Percentiles rank a stretch among this genome's conserved stretches.
These are phyloP conservation scores for Papilio machaon DNA, from an alignment of 1,140 invertebrate genomes.

Conservation along the genomic window DNA sequence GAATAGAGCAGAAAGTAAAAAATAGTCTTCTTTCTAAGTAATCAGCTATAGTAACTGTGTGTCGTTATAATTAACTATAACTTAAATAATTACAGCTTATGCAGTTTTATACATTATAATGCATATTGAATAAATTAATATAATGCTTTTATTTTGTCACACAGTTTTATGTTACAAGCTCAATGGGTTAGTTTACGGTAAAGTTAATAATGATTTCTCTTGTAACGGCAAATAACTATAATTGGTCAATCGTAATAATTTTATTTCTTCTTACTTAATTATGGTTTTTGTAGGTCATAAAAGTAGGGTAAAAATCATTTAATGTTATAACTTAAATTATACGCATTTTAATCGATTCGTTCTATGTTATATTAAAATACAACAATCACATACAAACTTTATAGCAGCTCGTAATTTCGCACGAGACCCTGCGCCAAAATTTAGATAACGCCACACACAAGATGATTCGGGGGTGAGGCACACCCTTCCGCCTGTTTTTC, in stretches of 20 bases:
- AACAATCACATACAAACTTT: neutral
- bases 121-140: neutral
- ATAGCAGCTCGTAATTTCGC: neutral
- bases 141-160: slow-evolving; percentile 1
- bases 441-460: neutral
- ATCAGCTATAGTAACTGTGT: neutral
- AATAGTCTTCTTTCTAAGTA: neutral
- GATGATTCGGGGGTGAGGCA: neutral
- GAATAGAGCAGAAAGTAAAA: neutral
- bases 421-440: neutral
- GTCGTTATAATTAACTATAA: neutral
- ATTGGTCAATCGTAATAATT: neutral
- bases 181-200: slow-evolving; percentile 10
- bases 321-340: neutral
- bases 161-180: neutral
- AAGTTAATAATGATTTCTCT: slow-evolving; percentile 2
- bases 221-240: neutral
- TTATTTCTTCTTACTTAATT: neutral
- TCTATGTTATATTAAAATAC: no score
- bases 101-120: neutral
- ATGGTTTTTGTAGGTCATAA: neutral
- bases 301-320: neutral
- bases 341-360: no score
- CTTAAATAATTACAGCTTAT: neutral
- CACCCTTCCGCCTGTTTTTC: neutral